Conservation (phyloP, 2,888 invertebrate genomes). For the Dorcus hopei region DNA sequence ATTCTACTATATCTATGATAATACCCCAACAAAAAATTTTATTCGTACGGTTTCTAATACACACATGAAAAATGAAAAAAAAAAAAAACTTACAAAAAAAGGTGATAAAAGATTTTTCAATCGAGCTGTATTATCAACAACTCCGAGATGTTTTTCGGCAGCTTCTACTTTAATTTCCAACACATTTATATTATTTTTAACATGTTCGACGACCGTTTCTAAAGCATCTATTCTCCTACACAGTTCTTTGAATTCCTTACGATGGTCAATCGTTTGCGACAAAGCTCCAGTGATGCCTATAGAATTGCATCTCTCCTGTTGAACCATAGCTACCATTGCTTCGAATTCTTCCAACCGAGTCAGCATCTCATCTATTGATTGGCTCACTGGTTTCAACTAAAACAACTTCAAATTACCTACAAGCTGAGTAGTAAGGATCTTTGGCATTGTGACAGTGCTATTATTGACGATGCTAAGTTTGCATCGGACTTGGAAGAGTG, state of each 20-base stretch:
- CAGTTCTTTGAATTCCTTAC: constrained; percentile 53
- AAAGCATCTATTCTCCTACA: constrained; percentile 57
- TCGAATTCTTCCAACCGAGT: constrained; percentile 65
- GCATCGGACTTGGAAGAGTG: not conserved
- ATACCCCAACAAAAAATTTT: too few species aligned
- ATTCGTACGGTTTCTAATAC: too few species aligned
- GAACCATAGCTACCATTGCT: constrained; percentile 58
- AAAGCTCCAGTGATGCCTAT: constrained; percentile 49
- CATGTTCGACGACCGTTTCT: constrained; percentile 53
- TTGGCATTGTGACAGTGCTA: not conserved
- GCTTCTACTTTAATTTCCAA: constrained; percentile 59
- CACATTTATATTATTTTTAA: constrained; percentile 53
- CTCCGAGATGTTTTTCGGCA: constrained; percentile 59
- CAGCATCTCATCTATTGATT: constrained; percentile 65
- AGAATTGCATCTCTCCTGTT: constrained; percentile 49
- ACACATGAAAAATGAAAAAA: not conserved
- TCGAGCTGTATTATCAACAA: constrained; percentile 53
- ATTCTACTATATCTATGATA: too few species aligned
- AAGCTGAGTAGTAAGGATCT: not conserved
- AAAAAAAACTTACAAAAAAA: constrained; percentile 46
- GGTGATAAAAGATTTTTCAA: constrained; percentile 60
- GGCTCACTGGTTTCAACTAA: constrained; percentile 52
- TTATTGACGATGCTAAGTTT: not conserved
- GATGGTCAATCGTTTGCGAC: constrained; percentile 53
- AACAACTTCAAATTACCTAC: constrained; percentile 1